Evolutionary conservation across 2,888 invertebrate species (phyloP), one percentile per base, ranked within the genome.

Genomic region (Ectemnius continuus): DNA sequence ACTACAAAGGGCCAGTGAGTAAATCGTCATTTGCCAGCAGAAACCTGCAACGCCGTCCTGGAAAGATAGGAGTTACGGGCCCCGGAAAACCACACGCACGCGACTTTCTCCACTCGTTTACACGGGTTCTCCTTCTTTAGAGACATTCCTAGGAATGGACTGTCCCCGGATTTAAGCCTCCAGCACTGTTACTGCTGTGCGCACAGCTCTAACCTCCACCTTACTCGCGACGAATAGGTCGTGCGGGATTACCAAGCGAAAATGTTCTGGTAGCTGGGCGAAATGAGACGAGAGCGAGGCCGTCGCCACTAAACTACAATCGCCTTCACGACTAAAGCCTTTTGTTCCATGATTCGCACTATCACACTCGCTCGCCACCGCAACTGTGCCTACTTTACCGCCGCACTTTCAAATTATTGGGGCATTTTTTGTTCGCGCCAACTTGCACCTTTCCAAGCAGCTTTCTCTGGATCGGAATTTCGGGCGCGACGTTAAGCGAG

Each of bases 221-320:
- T 36, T 36, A 36, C 23, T 23, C 3, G 23, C 23, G 3, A 23
- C 23, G 23, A 23, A 23, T 6, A 36, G 36, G 36, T 36, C 36
- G 36, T 8, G 36, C 36, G 36, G 36, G 52, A 52, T 52, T 52
- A 66, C 67, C 48, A 69, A 66, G 67, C 74, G 79, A 83, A 83
- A 82, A 78, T 65, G 73, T 75, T 73, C 36, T 2, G 6, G 8
- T 11, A 2, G 6, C 36, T 36, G 46, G 58, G 70, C 67, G 67
- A 64, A 71, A 73, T 59, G 73, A 75, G 74, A 82, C 76, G 73
- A 75, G 74, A 82, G 75, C 76, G 69, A 64, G 73, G 2, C 16
- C 59, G 61, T 64, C 45, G 59, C 57, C 48, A 26, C 57, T 72
- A 67, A 76, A 75, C 71, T 62, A 73, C 75, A 73, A 82, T 82